Evolutionary conservation across 1,140 invertebrate species (phyloP), one percentile per base, ranked within the genome.

Genomic region (Brachionus calyciflorus): DNA sequence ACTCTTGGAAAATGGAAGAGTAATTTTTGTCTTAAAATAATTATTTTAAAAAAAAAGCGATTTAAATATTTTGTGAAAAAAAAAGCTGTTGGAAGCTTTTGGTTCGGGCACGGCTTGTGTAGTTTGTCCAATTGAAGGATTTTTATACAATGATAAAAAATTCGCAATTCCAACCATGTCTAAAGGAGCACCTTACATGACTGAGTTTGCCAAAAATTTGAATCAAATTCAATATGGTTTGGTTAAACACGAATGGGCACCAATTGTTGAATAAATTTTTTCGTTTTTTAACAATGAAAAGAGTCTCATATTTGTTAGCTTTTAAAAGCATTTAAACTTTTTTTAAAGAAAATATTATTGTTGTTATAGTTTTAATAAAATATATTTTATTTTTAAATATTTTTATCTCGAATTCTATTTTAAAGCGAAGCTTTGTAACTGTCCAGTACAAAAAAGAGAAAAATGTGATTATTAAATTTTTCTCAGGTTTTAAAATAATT

Each of bases 31-130:
- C 9, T 37, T 37, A 5, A n/a, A n/a, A 5, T 37, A 5, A 24
- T 21, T 48, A 28, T 28, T 30, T 40, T 2, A 28, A 78, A 30
- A 10, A 12, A 19, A 70, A 9, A n/a, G 17, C 24, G 30, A 21
- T 17, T 28, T 68, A n/a, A 68, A 33, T 51, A 2, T 80, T 76
- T 79, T 87, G 14, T 75, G n/a, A 46, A 70, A n/a, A 46, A 70
- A n/a, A 9, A 84, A 96, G 93, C 83, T 98, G 55, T 81, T 95
- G 78, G 94, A 98, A 86, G 87, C 96, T 80, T 98, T 98, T 86
- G 94, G 94, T 49, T 89, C 92, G 55, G 95, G 95, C 68, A 98
- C 95, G 19, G 95, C 95, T 0, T 93, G 92, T 80, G 88, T 94
- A 53, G 90, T 98, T 0, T 94, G 91, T 82, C 95, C 95, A 1